Base-by-base conservation (phyloP, 1,140 invertebrate species). In the Adoxophyes honmai region DNA sequence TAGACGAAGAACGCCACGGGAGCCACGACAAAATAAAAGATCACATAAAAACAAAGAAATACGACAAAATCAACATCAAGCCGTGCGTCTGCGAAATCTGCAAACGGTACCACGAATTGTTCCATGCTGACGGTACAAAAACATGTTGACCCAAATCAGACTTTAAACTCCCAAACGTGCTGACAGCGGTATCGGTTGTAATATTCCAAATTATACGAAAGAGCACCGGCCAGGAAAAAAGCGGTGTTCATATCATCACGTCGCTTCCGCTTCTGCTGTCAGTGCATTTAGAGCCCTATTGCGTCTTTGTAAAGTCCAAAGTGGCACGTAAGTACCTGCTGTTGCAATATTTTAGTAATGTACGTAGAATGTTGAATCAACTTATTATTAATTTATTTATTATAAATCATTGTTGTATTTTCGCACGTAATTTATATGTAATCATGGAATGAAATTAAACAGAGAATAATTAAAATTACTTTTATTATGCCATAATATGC, bases 31-130 rank as follows among this genome's bases (percentile, higher is more conserved):
- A 18, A 33, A 18, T 21, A 33, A 5, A 18, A 48, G 62, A 37
- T 13, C 36, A 37, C 8, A 58, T 5, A 53, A 34, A 14, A 7
- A 28, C 4, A 34, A 72, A 66, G 39, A 62, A 52, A 34, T 57
- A 58, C 52, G 13, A 51, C 16, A 52, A 59, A 13, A 44, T 14
- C 7, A 73, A 64, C 58, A 35, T 70, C 2, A 65, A 59, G 0
- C 78, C 82, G 1, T 87, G 84, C 33, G 57, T 80, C 1, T 87
- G 84, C 48, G 78, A 83, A 52, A 87, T 87, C 36, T 87, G 84
- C 38, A 75, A 62, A 55, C 61, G 75, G 52, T 88, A 88, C 51
- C 70, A 88, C 18, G 76, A 88, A 59, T 36, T 88, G 14, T 88
- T 86, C 52, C 81, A 86, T 54, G 37, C 60, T n/a, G 59, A 71